Base-by-base conservation (phyloP, 2,797 vertebrate species). In the Melanotaenia nigrans region DNA sequence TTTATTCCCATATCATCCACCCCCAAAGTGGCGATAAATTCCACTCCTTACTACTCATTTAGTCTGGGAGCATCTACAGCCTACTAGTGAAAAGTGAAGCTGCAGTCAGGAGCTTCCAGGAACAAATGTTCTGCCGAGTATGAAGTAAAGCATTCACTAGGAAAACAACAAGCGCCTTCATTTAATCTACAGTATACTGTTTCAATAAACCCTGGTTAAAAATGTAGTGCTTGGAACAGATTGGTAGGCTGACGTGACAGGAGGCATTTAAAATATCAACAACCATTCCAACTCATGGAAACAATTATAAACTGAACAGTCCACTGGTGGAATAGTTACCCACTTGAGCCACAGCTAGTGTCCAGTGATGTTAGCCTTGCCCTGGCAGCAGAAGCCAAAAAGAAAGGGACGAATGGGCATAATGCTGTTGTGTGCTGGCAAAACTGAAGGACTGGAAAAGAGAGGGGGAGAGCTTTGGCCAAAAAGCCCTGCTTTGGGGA, bases 361-460 rank as follows among this genome's bases (percentile, higher is more conserved):
- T 88, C 87, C 89, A 83, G 84, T 83, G 89, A 86, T 88, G 88
- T 90, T 88, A 88, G 89, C 83, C 87, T 86, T 78, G 77, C 86
- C 78, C 77, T 77, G 51, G 68, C 63, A 71, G 61, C 38, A 53
- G 72, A 70, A 83, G 86, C 81, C 84, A 90, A 78, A 90, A 84
- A 85, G 79, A 75, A 87, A 86, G 78, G 73, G 83, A 88, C 85
- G 79, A 89, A 83, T 87, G 89, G 88, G 83, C 88, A 88, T 85
- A 86, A 87, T 90, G 88, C 89, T 92, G 87, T 83, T 87, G 88
- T 88, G 89, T 87, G 85, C 70, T 93, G 91, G 92, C 91, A 92
- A 73, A 73, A 81, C 66, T 68, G 77, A 81, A 82, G 79, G 81
- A 81, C 87, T 92, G 90, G 88, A 92, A 92, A 88, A 89, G 88